Evolutionary conservation across 1,140 invertebrate genomes (phyloP).

Genomic region (Heliconius hermathena): DNA sequence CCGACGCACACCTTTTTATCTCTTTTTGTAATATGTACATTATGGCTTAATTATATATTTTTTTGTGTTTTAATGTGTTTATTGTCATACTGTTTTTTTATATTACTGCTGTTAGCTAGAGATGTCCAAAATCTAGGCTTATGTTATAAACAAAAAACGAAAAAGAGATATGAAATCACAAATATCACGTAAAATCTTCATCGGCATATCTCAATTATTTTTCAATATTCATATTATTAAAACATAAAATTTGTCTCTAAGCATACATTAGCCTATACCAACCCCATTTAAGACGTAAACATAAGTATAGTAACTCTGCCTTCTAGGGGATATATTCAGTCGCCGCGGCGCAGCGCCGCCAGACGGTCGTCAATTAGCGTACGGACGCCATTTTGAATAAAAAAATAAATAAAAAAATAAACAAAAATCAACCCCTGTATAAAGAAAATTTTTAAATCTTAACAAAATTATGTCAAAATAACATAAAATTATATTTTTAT

Average conservation of each 20-base stretch:
- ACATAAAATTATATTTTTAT: not conserved
- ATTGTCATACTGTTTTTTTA: too few species aligned
- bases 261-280: constrained; percentile 45
- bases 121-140: too few species aligned
- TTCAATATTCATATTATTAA: not conserved
- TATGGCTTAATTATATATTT: too few species aligned
- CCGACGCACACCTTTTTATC: constrained; percentile 1
- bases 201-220: too few species aligned
- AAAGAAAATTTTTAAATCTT: not conserved
- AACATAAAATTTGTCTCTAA: not conserved
- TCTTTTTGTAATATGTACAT: not conserved
- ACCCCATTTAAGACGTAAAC: constrained; percentile 76
- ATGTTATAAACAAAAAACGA: too few species aligned
- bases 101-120: too few species aligned
- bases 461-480: constrained; percentile 3
- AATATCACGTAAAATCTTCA: too few species aligned
- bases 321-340: constrained; percentile 54
- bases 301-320: constrained; percentile 63
- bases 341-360: constrained; percentile 60
- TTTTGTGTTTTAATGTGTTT: too few species aligned
- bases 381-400: constrained; percentile 26
- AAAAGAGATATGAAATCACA: too few species aligned
- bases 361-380: constrained; percentile 43
- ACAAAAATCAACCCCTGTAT: constrained; percentile 3
- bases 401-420: constrained; percentile 5